These are phyloP conservation scores for Cheilosia impressa DNA, from an alignment of 2,888 invertebrate species.

Conservation along the genomic window DNA sequence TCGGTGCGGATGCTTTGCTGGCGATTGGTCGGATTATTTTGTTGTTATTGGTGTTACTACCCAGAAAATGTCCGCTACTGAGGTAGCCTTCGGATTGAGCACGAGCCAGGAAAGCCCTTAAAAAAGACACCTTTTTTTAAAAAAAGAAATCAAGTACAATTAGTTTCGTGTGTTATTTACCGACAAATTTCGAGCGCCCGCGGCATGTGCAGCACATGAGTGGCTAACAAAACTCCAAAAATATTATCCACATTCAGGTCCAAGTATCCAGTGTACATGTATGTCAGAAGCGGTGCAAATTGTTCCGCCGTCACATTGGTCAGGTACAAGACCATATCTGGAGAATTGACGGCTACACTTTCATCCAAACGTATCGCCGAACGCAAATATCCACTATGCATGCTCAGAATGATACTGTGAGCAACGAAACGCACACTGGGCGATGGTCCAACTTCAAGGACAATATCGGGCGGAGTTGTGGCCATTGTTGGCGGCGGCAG, in stretches of 20 bases:
- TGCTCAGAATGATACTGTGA: slow-evolving; percentile 87
- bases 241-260: slow-evolving; percentile 89
- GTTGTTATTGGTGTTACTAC: slow-evolving; percentile 64
- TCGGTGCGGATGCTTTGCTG: slow-evolving; percentile 83
- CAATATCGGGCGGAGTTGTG: slow-evolving; percentile 86
- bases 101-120: slow-evolving; percentile 86
- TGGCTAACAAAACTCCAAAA: slow-evolving; percentile 88
- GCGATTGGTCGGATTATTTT: slow-evolving; percentile 86
- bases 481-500: slow-evolving; percentile 70
- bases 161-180: slow-evolving; percentile 75
- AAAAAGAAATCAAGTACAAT: neutral
- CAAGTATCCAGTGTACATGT: slow-evolving; percentile 90
- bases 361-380: slow-evolving; percentile 85
- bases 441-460: slow-evolving; percentile 86
- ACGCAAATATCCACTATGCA: slow-evolving; percentile 89
- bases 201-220: slow-evolving; percentile 90
- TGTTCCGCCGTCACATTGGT: slow-evolving; percentile 86
- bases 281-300: slow-evolving; percentile 88
- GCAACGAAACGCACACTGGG: slow-evolving; percentile 88
- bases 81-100: slow-evolving; percentile 84
- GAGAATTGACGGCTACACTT: slow-evolving; percentile 57
- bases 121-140: slow-evolving; percentile 23
- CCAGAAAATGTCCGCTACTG: slow-evolving; percentile 70
- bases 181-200: slow-evolving; percentile 88
- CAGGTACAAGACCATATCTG: slow-evolving; percentile 83